Base-by-base conservation (phyloP, 53 echinoderm and acorn worm genomes). In the Crossaster papposus region DNA sequence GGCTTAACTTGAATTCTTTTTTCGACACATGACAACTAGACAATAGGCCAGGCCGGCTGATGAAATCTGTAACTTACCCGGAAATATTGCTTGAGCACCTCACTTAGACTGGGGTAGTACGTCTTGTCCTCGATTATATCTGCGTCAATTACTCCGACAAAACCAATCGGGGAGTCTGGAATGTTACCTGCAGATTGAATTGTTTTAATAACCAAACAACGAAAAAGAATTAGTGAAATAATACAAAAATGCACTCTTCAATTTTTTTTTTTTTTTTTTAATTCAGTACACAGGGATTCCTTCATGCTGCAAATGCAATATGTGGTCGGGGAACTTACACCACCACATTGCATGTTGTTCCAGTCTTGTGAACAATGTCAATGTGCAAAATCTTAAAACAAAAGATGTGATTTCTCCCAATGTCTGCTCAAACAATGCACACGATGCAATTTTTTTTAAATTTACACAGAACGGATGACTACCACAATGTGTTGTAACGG, bases 101-200 rank as follows among this genome's bases (percentile, higher is more conserved):
- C 81, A 23, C 33, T 85, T 35, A 33, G 81, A 0, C 36, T 4
- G 7, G 85, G 64, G 30, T 65, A 79, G 84, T 97, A 97, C 10
- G 91, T 95, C 94, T 97, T 97, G 77, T 97, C 95, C 26, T 94
- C 93, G 15, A 94, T 52, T 1, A 70, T 91, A 32, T 97, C 97
- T 14, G 79, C 89, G 85, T 97, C 97, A 0, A 5, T 30, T 1
- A 94, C 97, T 23, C 83, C 94, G 12, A 97, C 97, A 77, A 70
- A 36, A 1, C 97, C 97, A 14, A 97, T 94, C 2, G 65, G 77
- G 31, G 94, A 92, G 14, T 91, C 89, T 71, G 97, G 97, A 63
- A 97, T 95, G 6, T 74, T 79, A 63, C 97, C 97, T 97, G 78
- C 24, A 50, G 84, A 50, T 51, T 51, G 9, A 22, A n/a, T n/a